Conservation (phyloP, 2,113 vertebrate genomes). For the Gymnarchus niloticus region DNA sequence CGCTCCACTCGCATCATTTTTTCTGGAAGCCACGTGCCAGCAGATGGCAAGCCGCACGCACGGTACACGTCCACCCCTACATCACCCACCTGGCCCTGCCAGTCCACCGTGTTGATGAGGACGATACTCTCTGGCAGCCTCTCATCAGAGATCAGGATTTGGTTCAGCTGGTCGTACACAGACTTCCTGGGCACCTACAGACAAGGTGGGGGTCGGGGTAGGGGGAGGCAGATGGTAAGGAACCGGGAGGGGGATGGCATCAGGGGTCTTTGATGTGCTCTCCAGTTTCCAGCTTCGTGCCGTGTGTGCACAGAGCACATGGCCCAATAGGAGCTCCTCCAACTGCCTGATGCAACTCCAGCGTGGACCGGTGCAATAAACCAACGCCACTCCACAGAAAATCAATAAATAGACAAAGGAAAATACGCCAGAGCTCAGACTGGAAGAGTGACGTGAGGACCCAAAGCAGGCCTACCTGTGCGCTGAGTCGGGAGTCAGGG, state of each 20-base stretch:
- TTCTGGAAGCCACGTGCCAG: background rate
- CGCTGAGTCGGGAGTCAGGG: conserved; percentile 53
- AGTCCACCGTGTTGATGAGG: conserved; percentile 67
- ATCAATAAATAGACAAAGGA: background rate
- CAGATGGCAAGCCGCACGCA: background rate
- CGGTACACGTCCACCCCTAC: background rate
- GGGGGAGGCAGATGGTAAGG: background rate
- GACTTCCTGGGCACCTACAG: conserved; percentile 67
- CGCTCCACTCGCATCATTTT: no score
- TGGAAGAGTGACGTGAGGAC: background rate
- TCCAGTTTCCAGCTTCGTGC: background rate
- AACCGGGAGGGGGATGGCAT: background rate
- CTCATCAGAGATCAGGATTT: conserved; percentile 70
- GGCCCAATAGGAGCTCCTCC: background rate
- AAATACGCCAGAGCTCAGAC: background rate
- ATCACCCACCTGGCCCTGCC: conserved; percentile 67
- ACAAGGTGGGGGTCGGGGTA: background rate
- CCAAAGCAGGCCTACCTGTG: conserved; percentile 47
- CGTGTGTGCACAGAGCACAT: background rate
- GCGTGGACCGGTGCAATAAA: background rate
- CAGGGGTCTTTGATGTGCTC: background rate
- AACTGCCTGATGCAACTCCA: background rate
- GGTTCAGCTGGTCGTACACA: conserved; percentile 72
- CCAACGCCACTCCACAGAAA: background rate
- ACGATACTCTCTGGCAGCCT: conserved; percentile 68